A percentile compares a stretch with the other conserved stretches of the same genome.
phyloP scores from a whole-genome alignment of 2,113 vertebrate species.

The Grammomys dolichurus region DNA sequence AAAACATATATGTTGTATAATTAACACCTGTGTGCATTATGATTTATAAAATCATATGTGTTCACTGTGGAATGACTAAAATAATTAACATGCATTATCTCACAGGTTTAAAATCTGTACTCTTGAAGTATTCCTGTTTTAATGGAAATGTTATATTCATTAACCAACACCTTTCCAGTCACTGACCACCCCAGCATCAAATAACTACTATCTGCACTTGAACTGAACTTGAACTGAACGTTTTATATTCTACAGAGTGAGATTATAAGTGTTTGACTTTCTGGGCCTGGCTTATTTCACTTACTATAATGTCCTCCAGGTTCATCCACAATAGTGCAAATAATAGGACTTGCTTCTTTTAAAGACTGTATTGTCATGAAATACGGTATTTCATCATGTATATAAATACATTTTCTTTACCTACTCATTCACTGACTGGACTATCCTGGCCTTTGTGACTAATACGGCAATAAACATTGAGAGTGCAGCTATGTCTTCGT shows the following conservation, averaged over 20 bases:
- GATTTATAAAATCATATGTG: not conserved
- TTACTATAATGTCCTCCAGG: not conserved
- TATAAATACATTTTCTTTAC: not conserved
- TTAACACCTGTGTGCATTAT: not conserved
- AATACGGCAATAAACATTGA: not conserved
- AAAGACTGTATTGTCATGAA: not conserved
- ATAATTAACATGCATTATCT: not conserved
- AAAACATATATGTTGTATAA: not conserved
- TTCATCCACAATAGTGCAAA: not conserved
- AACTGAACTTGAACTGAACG: not conserved
- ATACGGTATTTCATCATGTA: not conserved
- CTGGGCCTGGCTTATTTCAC: not conserved
- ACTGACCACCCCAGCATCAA: not conserved
- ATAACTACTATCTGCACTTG: not conserved
- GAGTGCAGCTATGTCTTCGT: not conserved
- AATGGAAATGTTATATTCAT: not conserved
- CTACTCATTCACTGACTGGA: not conserved
- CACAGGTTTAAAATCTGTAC: not conserved
- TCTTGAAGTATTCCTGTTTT: not conserved
- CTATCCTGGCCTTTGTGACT: not conserved
- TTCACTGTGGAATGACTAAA: not conserved
- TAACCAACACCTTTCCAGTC: not conserved
- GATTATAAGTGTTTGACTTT: not conserved
- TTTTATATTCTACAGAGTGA: not conserved
- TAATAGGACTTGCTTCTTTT: conserved; percentile 3